phyloP scores from a whole-genome alignment of 2,113 vertebrate species.

The Hippolais icterina region DNA sequence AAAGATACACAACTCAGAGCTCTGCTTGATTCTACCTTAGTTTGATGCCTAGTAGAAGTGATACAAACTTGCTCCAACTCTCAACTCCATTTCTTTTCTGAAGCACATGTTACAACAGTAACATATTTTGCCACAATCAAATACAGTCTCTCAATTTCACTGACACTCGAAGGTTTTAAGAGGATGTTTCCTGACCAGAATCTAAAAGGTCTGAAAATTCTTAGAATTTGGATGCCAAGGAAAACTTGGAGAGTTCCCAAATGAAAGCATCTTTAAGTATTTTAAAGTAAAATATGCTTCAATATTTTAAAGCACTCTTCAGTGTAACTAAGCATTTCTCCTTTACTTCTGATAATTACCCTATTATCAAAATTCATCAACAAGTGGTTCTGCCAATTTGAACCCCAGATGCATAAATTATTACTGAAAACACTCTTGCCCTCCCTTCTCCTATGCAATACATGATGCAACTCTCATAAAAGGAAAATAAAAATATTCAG shows the following conservation, averaged over 20 bases:
- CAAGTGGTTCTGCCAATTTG: not conserved
- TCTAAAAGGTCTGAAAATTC: not conserved
- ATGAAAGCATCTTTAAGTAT: not conserved
- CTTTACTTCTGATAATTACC: not conserved
- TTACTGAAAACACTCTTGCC: not conserved
- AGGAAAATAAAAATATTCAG: not conserved
- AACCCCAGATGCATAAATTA: not conserved
- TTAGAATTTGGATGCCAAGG: not conserved
- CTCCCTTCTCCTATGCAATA: not conserved
- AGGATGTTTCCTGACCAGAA: not conserved
- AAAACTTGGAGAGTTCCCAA: not conserved
- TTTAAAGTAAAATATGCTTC: not conserved
- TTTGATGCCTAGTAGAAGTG: not conserved
- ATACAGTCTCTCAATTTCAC: not conserved
- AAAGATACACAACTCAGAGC: not conserved
- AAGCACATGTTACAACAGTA: not conserved
- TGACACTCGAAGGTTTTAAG: not conserved
- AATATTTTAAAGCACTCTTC: not conserved
- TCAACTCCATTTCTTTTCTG: not conserved
- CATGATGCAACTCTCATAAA: not conserved
- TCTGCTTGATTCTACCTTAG: not conserved
- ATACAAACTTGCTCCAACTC: not conserved
- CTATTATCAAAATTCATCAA: not conserved
- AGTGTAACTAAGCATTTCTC: not conserved
- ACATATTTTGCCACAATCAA: not conserved